These are phyloP conservation scores for Cydia fagiglandana DNA, from an alignment of 1,140 invertebrate species.

Conservation along the genomic window DNA sequence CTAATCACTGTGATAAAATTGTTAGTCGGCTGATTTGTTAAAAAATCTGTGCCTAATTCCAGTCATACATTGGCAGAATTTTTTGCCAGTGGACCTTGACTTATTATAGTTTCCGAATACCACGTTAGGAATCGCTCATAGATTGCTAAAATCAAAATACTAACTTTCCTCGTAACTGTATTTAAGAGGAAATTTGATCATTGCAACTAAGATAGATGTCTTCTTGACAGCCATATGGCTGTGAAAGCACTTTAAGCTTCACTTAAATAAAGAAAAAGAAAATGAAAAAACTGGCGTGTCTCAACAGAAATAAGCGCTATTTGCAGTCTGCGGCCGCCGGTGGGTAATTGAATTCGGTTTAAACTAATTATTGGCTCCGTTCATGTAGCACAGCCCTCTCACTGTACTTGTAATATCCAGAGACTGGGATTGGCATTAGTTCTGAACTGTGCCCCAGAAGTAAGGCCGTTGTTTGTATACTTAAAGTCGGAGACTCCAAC, in stretches of 20 bases:
- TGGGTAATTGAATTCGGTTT: slow-evolving; percentile 1
- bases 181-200: not conserved
- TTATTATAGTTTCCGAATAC: too few species aligned
- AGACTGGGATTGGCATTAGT: not conserved
- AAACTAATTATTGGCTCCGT: not conserved
- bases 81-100: too few species aligned
- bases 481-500: too few species aligned
- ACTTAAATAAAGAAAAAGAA: not conserved
- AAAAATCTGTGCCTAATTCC: too few species aligned
- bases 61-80: too few species aligned
- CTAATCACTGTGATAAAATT: too few species aligned
- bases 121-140: too few species aligned
- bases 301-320: slow-evolving; percentile 1
- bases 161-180: too few species aligned
- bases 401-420: not conserved
- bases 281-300: not conserved
- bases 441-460: not conserved
- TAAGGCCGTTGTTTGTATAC: too few species aligned
- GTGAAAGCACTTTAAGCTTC: not conserved
- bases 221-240: too few species aligned
- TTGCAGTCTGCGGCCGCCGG: slow-evolving; percentile 2
- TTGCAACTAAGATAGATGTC: not conserved
- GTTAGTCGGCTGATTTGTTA: too few species aligned
- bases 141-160: too few species aligned
- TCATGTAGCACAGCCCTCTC: not conserved